phyloP scores from a whole-genome alignment of 2,113 vertebrate genomes.

The Muntiacus muntjak region DNA sequence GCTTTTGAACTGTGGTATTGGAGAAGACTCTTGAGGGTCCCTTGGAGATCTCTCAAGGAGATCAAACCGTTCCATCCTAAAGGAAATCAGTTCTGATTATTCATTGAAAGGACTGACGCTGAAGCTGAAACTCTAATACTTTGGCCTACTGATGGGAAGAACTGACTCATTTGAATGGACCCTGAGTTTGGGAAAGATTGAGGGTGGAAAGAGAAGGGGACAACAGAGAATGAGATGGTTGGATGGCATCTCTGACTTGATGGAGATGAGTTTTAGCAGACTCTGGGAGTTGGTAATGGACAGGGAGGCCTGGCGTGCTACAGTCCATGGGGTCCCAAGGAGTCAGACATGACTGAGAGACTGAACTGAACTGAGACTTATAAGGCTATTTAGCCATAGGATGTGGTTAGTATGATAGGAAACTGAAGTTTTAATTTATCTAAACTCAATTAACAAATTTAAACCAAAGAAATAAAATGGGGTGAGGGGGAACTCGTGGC shows the following conservation, averaged over 20 bases:
- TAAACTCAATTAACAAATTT: background rate
- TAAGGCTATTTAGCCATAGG: background rate
- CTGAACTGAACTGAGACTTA: background rate
- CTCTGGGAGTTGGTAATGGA: background rate
- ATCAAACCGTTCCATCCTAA: background rate
- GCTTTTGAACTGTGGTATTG: background rate
- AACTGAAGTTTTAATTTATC: background rate
- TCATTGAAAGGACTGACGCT: background rate
- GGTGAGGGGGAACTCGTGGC: accelerated
- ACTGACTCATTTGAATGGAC: background rate
- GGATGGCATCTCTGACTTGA: background rate
- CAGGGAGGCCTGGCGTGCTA: background rate
- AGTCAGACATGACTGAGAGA: background rate
- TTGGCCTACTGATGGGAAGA: background rate
- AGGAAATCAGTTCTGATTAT: background rate
- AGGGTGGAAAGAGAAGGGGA: background rate
- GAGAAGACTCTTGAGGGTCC: background rate
- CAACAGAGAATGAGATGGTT: background rate
- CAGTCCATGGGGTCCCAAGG: background rate
- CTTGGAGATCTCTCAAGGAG: background rate
- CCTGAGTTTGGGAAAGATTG: background rate
- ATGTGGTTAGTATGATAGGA: background rate
- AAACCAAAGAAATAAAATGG: background rate
- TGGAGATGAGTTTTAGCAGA: background rate
- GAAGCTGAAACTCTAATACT: background rate